Evolutionary conservation across 2,797 vertebrate species (phyloP).

Genomic region (Diplodus puntazzo): DNA sequence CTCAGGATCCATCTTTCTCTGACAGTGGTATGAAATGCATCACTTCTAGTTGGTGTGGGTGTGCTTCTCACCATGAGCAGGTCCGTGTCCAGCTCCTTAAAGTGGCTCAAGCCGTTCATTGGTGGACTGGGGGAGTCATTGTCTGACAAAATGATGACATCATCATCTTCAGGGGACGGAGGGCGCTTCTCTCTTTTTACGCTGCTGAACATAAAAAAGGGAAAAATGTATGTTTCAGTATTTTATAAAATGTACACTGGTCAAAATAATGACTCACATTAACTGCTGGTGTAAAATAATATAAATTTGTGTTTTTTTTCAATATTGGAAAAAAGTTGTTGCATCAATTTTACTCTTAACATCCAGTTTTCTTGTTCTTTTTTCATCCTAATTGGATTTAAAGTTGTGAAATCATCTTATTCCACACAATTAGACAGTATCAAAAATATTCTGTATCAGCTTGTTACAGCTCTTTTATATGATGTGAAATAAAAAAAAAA

Average conservation of each 20-base stretch:
- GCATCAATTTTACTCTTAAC: background rate
- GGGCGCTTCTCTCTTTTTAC: constrained; percentile 88
- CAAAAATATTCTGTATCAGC: constrained; percentile 3
- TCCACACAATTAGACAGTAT: background rate
- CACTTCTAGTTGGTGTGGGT: background rate
- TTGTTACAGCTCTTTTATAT: background rate
- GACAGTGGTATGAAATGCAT: background rate
- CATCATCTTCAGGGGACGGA: constrained; percentile 88
- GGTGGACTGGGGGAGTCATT: constrained; percentile 91
- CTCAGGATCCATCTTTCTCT: no score
- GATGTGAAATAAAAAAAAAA: background rate
- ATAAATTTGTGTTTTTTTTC: background rate
- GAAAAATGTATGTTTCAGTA: constrained; percentile 16
- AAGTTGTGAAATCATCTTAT: background rate
- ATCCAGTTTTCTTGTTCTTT: background rate
- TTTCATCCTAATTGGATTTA: background rate
- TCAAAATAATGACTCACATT: background rate
- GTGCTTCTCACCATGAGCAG: constrained; percentile 90
- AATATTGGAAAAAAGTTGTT: background rate
- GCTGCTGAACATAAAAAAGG: constrained; percentile 71
- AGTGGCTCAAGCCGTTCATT: constrained; percentile 89
- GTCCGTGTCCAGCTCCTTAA: constrained; percentile 89
- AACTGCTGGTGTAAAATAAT: background rate
- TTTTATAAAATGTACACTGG: background rate
- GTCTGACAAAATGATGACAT: constrained; percentile 94